Conservation (phyloP, 2,888 invertebrate species). For the Acleris cristana region DNA sequence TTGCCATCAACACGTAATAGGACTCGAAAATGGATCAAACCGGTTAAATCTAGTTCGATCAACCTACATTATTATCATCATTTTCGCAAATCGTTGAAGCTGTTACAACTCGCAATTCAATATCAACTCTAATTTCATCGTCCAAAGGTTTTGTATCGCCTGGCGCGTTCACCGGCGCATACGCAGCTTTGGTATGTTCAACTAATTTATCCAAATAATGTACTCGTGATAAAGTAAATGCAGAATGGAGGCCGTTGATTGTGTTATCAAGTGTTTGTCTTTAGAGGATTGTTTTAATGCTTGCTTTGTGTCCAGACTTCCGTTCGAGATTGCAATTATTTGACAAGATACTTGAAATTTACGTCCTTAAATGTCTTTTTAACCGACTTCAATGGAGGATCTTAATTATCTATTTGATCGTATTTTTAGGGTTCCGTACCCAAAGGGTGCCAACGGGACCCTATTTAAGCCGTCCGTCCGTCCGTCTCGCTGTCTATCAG, state of each 20-base stretch:
- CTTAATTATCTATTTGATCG: too few species aligned
- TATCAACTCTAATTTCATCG: slow-evolving; percentile 25
- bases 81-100: slow-evolving; percentile 68
- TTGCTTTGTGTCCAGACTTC: slow-evolving; percentile 15
- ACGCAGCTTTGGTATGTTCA: slow-evolving; percentile 42
- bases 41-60: slow-evolving; percentile 58
- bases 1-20: slow-evolving; percentile 50
- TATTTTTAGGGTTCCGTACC: too few species aligned
- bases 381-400: too few species aligned
- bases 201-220: slow-evolving; percentile 71
- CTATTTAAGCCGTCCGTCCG: too few species aligned
- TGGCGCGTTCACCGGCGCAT: slow-evolving; percentile 36
- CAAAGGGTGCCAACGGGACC: too few species aligned
- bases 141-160: slow-evolving; percentile 40
- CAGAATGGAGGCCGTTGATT: slow-evolving; percentile 64
- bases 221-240: slow-evolving; percentile 67
- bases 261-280: slow-evolving; percentile 56
- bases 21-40: slow-evolving; percentile 49
- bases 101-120: slow-evolving; percentile 42
- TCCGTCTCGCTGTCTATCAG: too few species aligned
- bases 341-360: neutral
- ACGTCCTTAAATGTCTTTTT: neutral
- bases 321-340: slow-evolving; percentile 8
- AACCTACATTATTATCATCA: slow-evolving; percentile 75
- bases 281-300: slow-evolving; percentile 21